A percentile compares a stretch with the other conserved stretches of the same genome.
Conservation (phyloP, 2,113 vertebrate species). For the Scomber colias region DNA sequence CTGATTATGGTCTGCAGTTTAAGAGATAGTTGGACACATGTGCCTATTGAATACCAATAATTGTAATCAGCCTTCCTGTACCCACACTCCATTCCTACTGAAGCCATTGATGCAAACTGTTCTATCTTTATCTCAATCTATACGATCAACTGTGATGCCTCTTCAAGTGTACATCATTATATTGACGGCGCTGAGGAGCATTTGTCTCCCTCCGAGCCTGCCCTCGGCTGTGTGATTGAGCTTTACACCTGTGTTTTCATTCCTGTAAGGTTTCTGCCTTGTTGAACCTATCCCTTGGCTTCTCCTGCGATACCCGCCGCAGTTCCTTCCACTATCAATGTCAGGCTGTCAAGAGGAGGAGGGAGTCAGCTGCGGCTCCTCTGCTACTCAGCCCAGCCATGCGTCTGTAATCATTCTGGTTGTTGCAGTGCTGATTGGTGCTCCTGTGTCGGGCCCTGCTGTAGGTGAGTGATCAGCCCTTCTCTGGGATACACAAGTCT, state of each 20-base stretch:
- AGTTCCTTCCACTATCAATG: constrained; percentile 55
- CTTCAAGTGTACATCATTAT: constrained; percentile 57
- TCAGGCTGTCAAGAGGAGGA: constrained; percentile 61
- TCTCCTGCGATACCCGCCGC: constrained; percentile 5
- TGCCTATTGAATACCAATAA: constrained; percentile 34
- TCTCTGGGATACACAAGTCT: constrained; percentile 72
- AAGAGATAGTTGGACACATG: constrained; percentile 8
- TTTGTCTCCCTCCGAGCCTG: constrained; percentile 46
- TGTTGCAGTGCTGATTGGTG: constrained; percentile 66
- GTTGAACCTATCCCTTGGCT: constrained; percentile 51
- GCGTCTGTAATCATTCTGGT: constrained; percentile 73
- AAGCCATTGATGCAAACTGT: constrained; percentile 26
- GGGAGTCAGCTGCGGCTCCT: constrained; percentile 25
- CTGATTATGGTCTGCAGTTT: constrained; percentile 6
- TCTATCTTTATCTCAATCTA: constrained; percentile 45
- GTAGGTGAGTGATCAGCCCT: constrained; percentile 78
- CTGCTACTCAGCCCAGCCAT: constrained; percentile 50
- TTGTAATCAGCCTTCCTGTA: background rate
- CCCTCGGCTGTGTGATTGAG: constrained; percentile 59
- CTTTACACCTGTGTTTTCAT: constrained; percentile 67
- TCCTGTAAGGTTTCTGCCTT: constrained; percentile 66
- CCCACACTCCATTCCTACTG: constrained; percentile 6
- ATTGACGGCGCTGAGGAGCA: constrained; percentile 28
- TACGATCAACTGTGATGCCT: constrained; percentile 43
- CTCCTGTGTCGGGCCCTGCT: constrained; percentile 58